Base-by-base conservation (phyloP, 2,113 vertebrate species). In the Phaethon lepturus region DNA sequence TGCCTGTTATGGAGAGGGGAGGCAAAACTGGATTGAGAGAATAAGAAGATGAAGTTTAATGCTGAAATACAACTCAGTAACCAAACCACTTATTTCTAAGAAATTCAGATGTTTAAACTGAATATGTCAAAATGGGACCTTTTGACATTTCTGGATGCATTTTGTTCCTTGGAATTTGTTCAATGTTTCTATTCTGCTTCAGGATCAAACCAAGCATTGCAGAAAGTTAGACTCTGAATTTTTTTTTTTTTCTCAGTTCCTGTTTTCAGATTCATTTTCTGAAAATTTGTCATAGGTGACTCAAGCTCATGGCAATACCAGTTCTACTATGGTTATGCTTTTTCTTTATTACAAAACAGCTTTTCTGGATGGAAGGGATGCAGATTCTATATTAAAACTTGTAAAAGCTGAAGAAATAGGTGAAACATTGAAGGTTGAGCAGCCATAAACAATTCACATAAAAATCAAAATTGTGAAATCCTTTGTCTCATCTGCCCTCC, bases 221-320 rank as follows among this genome's bases (percentile, higher is more conserved):
- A 52, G 52, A 55, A 44, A 13, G 16, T 67, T 79, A 68, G 13
- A 45, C 22, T 66, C 22, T 52, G 35, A 38, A 38, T 38, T 38
- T 38, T 38, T 38, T 38, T 38, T 38, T 45, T 45, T 45, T 45
- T 15, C 26, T 58, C 19, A 49, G 13, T 62, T 88, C 42, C 31
- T 59, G 2, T 69, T 77, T 91, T 72, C 18, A 42, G 17, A 22
- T 91, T 69, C 0, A 13, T 25, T 72, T 14, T 96, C 68, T 83
- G 5, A 53, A 76, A 80, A 13, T 50, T 73, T 0, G 0, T 58
- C 17, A 10, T 38, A 40, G 23, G 52, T 63, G 15, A n/a, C 31
- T 82, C 9, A 59, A 59, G 5, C 10, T 71, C 13, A 29, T 64
- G 50, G 4, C 13, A 73, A 49, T 81, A 45, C 5, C 15, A 78